Conservation (phyloP, 2,113 vertebrate species). For the Proterorhinus semilunaris region DNA sequence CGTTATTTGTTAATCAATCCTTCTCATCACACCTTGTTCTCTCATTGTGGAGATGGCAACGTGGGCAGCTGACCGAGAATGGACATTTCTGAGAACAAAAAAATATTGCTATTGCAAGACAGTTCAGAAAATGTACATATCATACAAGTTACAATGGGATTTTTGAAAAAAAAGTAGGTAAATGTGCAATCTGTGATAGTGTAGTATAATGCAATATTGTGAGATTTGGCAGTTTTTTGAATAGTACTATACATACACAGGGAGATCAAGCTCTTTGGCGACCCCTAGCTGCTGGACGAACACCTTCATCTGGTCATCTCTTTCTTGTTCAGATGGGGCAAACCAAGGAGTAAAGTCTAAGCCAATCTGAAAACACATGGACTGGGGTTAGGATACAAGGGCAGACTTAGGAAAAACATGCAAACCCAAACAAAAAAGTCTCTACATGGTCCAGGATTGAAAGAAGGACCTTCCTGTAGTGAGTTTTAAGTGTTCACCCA, state of each 20-base stretch:
- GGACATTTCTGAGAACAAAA: slow-evolving; percentile 47
- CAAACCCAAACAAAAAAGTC: neutral
- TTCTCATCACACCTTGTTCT: slow-evolving; percentile 52
- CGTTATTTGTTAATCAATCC: neutral
- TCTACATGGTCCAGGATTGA: neutral
- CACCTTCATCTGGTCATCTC: slow-evolving; percentile 56
- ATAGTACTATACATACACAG: slow-evolving; percentile 33
- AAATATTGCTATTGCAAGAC: neutral
- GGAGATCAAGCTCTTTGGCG: slow-evolving; percentile 61
- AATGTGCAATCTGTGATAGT: neutral
- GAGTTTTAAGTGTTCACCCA: too few relatives aligned
- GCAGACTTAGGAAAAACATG: neutral
- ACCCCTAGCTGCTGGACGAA: slow-evolving; percentile 60
- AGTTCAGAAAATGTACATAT: neutral
- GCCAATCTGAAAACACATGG: slow-evolving; percentile 36
- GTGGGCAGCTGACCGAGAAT: slow-evolving; percentile 65
- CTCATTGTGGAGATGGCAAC: slow-evolving; percentile 58
- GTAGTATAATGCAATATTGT: neutral
- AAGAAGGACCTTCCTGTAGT: neutral
- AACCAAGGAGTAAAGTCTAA: slow-evolving; percentile 66
- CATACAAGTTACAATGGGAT: neutral
- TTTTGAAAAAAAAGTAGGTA: neutral
- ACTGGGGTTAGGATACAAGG: neutral
- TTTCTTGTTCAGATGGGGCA: slow-evolving; percentile 39
- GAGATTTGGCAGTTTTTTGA: neutral